Evolutionary conservation across 1,140 invertebrate genomes (phyloP).

Genomic region (Grapholita molesta): DNA sequence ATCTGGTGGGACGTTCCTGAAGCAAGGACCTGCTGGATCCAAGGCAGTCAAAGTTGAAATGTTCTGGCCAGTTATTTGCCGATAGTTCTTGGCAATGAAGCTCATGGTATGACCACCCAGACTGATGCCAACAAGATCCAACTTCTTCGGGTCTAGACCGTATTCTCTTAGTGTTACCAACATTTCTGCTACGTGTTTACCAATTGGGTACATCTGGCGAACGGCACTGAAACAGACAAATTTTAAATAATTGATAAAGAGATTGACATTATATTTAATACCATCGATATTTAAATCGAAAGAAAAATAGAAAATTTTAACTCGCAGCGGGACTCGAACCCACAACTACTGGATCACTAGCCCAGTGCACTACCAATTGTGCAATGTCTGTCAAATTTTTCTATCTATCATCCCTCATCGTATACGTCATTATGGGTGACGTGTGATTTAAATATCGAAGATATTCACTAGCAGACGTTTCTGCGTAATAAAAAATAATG

Average conservation of each 20-base stretch:
- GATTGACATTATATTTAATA: not conserved
- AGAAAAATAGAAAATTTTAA: too few relatives aligned
- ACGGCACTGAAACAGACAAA: conserved; percentile 27
- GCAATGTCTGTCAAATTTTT: too few relatives aligned
- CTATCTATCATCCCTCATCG: too few relatives aligned
- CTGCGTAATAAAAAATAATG: too few relatives aligned
- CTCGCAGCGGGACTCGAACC: too few relatives aligned
- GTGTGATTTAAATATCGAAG: too few relatives aligned
- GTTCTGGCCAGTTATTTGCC: conserved; percentile 45
- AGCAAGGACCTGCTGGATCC: conserved; percentile 63
- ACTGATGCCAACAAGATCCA: conserved; percentile 55
- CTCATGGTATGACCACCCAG: conserved; percentile 56
- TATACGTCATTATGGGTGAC: too few relatives aligned
- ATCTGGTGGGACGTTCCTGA: conserved; percentile 50
- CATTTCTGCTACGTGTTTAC: conserved; percentile 50
- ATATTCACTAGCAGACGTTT: too few relatives aligned
- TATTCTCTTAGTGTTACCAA: conserved; percentile 36
- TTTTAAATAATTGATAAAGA: not conserved
- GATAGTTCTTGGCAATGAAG: conserved; percentile 56
- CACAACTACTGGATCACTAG: too few relatives aligned
- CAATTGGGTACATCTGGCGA: conserved; percentile 45
- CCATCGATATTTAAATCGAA: too few relatives aligned
- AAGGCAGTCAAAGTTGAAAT: conserved; percentile 60
- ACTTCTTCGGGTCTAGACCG: conserved; percentile 49
- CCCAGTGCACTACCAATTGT: too few relatives aligned